These are phyloP conservation scores for Calephelis virginiensis DNA, from an alignment of 1,140 invertebrate species.

Conservation along the genomic window DNA sequence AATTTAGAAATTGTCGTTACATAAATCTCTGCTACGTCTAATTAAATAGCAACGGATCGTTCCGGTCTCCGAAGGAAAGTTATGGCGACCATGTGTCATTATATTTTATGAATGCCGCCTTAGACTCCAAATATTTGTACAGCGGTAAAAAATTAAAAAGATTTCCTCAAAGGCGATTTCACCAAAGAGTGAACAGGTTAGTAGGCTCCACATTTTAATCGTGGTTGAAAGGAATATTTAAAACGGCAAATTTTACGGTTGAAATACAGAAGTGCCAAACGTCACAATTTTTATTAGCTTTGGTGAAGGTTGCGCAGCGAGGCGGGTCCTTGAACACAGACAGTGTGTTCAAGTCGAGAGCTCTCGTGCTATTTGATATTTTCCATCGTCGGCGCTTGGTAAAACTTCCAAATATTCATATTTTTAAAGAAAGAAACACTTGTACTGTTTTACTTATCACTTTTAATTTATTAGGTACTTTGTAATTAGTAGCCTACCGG, in stretches of 20 bases:
- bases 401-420: no score
- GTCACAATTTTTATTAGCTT: slow-evolving; percentile 53
- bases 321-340: slow-evolving; percentile 52
- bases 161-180: slow-evolving; percentile 5
- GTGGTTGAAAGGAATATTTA: slow-evolving; percentile 22
- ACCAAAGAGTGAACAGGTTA: slow-evolving; percentile 14
- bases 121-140: slow-evolving; percentile 19
- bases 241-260: slow-evolving; percentile 26
- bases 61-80: slow-evolving; percentile 48
- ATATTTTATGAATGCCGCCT: slow-evolving; percentile 45
- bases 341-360: slow-evolving; percentile 54
- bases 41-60: slow-evolving; percentile 56
- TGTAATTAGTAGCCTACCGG: no score
- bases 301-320: slow-evolving; percentile 45
- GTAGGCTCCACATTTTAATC: slow-evolving; percentile 17
- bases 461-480: no score
- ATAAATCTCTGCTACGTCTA: slow-evolving; percentile 62
- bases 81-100: slow-evolving; percentile 59
- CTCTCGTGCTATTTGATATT: no score
- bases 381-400: no score
- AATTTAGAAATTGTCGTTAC: slow-evolving; percentile 56
- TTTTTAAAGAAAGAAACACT: no score
- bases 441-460: no score
- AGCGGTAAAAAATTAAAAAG: slow-evolving; percentile 11
- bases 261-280: slow-evolving; percentile 19